Percentiles rank a stretch among this genome's conserved stretches.
Conservation (phyloP, 1,140 invertebrate species). For the Aporrectodea caliginosa region DNA sequence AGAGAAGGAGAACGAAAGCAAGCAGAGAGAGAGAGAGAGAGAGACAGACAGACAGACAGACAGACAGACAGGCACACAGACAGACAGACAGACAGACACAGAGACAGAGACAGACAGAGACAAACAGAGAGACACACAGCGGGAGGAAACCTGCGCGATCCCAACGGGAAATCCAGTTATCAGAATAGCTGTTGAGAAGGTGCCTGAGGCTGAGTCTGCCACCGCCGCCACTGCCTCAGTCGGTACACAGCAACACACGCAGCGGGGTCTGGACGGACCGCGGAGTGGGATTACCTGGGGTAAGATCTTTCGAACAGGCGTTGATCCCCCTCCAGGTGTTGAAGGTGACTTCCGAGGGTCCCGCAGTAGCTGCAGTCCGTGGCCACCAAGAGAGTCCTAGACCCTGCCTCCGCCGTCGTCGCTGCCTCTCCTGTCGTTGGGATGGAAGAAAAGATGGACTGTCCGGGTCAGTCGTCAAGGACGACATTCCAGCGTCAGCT, state of each 20-base stretch:
- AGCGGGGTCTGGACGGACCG: background rate
- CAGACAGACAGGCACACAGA: too few species aligned
- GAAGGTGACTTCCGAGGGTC: background rate
- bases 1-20: too few species aligned
- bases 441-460: background rate
- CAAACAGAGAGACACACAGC: too few species aligned
- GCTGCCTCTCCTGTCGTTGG: too few species aligned
- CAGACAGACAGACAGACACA: too few species aligned
- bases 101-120: too few species aligned
- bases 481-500: background rate
- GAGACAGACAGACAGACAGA: too few species aligned
- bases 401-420: background rate
- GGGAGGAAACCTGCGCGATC: too few species aligned
- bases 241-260: background rate
- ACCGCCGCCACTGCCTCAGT: background rate
- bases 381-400: background rate
- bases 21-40: too few species aligned
- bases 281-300: background rate
- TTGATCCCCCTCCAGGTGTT: background rate
- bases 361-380: background rate
- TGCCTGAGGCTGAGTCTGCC: background rate
- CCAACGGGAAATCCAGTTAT: too few species aligned
- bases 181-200: background rate
- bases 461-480: too few species aligned
- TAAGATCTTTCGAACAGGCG: background rate